Evolutionary conservation across 2,888 invertebrate genomes (phyloP), one percentile per base, ranked within the genome.

Genomic region (Ariolimax columbianus): DNA sequence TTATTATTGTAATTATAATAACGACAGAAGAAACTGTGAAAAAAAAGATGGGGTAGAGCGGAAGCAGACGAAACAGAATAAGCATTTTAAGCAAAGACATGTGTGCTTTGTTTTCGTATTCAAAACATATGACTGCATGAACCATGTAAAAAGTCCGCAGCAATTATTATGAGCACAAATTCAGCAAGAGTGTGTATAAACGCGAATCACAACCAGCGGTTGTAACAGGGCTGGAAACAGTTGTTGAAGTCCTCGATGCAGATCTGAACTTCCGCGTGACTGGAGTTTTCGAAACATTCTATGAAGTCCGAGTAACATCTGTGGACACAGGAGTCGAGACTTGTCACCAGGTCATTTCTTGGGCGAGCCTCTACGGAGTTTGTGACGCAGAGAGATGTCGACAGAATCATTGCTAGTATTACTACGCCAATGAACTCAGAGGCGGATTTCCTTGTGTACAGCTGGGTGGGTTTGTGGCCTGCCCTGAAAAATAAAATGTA

Each of bases 151-250:
- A n/a, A n/a, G n/a, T n/a, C n/a, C n/a, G n/a, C n/a, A n/a, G n/a
- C n/a, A n/a, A n/a, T n/a, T n/a, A n/a, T n/a, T n/a, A n/a, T n/a
- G n/a, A n/a, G n/a, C n/a, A n/a, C n/a, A n/a, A n/a, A n/a, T n/a
- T n/a, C n/a, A n/a, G n/a, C n/a, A n/a, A n/a, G n/a, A n/a, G n/a
- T n/a, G n/a, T n/a, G n/a, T n/a, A n/a, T n/a, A n/a, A n/a, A n/a
- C n/a, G n/a, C n/a, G n/a, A 11, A 17, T 73, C 75, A 77, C 23
- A 30, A 77, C 19, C 33, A 33, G 36, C 14, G 3, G 0, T 3
- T 26, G 38, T 82, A 82, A 30, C 82, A 82, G 14, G 7, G 4
- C 4, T 6, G 4, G n/a, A 82, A 82, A 33, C 82, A 82, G 26
- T 17, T 19, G 59, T 82, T 82, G n/a, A 59, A 82, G 11, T 51